A percentile compares a stretch with the other conserved stretches of the same genome.
Evolutionary conservation across 2,113 vertebrate genomes (phyloP).

Genomic region (Vidua macroura): DNA sequence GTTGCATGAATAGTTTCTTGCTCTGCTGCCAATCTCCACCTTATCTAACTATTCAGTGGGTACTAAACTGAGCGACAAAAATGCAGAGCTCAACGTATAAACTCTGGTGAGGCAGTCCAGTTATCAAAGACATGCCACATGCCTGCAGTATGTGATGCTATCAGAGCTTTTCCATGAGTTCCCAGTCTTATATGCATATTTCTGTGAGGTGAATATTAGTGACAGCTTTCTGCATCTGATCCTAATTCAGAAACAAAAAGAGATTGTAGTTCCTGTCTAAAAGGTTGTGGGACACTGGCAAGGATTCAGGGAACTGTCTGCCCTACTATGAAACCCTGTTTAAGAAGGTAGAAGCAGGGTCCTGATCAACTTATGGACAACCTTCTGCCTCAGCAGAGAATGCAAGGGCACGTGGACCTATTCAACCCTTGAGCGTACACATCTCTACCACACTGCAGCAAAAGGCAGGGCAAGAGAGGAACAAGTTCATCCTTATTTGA

Average conservation of each 20-base stretch:
- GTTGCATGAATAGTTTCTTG: neutral
- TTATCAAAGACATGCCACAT: neutral
- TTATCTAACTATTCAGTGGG: neutral
- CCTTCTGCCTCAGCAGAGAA: neutral
- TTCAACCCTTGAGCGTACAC: accelerated
- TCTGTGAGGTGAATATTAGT: neutral
- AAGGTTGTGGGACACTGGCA: neutral
- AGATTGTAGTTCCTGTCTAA: neutral
- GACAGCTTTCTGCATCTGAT: conserved; percentile 6
- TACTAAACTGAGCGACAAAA: neutral
- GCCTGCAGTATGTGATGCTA: neutral
- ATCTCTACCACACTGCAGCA: neutral
- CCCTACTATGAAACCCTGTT: neutral
- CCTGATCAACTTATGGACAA: neutral
- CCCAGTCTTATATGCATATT: neutral
- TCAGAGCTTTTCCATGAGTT: neutral
- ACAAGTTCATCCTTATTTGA: neutral
- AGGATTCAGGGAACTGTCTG: neutral
- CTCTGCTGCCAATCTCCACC: neutral
- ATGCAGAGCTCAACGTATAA: neutral
- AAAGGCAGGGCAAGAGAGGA: neutral
- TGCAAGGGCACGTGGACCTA: neutral
- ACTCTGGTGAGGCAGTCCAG: neutral
- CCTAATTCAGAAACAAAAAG: neutral
- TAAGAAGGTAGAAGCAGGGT: neutral